Conservation (phyloP, 1,140 invertebrate genomes). For the Philaenus spumarius region DNA sequence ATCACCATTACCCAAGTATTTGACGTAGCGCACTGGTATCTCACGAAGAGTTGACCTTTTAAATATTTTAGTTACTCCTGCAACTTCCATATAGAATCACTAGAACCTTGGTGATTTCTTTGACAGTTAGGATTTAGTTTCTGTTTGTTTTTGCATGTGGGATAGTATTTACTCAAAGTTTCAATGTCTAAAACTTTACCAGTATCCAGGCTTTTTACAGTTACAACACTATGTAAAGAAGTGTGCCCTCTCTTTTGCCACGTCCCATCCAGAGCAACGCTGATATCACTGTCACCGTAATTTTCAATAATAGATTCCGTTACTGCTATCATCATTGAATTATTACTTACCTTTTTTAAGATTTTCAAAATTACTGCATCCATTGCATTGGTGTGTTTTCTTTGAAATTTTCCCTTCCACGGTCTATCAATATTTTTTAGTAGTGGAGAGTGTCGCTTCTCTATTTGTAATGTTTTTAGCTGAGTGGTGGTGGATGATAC, state of each 20-base stretch:
- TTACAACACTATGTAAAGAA: background rate
- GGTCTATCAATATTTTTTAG: too few relatives aligned
- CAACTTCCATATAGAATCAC: background rate
- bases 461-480: too few relatives aligned
- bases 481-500: too few relatives aligned
- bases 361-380: too few relatives aligned
- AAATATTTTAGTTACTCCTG: too few relatives aligned
- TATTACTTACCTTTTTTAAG: constrained; percentile 4
- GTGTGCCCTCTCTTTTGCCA: constrained; percentile 23
- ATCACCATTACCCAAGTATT: too few relatives aligned
- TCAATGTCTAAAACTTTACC: background rate
- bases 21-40: background rate
- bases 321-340: constrained; percentile 5
- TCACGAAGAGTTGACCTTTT: background rate
- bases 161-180: background rate
- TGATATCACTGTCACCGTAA: constrained; percentile 4
- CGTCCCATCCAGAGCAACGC: constrained; percentile 21
- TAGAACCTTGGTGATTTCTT: background rate
- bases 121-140: background rate
- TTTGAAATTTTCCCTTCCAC: too few relatives aligned
- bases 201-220: background rate
- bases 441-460: too few relatives aligned
- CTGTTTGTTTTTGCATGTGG: background rate
- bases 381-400: too few relatives aligned
- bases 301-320: constrained; percentile 6